Conservation (phyloP, 1,140 invertebrate genomes). For the Sarcophaga bullata region DNA sequence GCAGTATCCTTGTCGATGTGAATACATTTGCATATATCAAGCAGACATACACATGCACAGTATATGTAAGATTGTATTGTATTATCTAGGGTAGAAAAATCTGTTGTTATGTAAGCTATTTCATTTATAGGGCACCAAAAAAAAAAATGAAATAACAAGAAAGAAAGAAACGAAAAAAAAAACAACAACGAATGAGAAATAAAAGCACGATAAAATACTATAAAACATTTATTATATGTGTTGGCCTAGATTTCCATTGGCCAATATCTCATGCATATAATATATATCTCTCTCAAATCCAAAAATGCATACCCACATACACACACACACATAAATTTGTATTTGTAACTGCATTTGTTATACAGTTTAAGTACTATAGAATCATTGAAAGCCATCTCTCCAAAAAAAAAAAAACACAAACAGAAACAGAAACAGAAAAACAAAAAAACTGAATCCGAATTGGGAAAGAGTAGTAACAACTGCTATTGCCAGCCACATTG, state of each 20-base stretch:
- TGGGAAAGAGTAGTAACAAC: too few relatives aligned
- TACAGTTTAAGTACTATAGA: not conserved
- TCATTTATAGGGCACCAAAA: conserved; percentile 34
- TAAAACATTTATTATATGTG: conserved; percentile 21
- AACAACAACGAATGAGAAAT: not conserved
- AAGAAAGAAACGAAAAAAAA: not conserved
- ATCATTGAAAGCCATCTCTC: not conserved
- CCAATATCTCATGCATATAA: not conserved
- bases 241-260: conserved; percentile 37
- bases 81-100: conserved; percentile 23
- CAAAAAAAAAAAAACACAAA: not conserved
- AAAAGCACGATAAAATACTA: not conserved
- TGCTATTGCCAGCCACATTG: too few relatives aligned
- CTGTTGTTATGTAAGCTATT: conserved; percentile 26
- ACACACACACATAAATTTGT: not conserved
- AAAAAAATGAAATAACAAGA: too few relatives aligned
- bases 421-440: not conserved
- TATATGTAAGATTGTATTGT: not conserved
- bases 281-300: not conserved
- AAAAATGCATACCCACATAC: not conserved
- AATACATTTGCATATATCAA: too few relatives aligned
- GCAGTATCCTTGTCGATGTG: too few relatives aligned
- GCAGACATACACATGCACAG: too few relatives aligned
- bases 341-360: too few relatives aligned
- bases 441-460: too few relatives aligned